Percentiles rank a stretch among this genome's conserved stretches.
Evolutionary conservation across 2,113 vertebrate species (phyloP).

Genomic region (Pelodiscus sinensis): DNA sequence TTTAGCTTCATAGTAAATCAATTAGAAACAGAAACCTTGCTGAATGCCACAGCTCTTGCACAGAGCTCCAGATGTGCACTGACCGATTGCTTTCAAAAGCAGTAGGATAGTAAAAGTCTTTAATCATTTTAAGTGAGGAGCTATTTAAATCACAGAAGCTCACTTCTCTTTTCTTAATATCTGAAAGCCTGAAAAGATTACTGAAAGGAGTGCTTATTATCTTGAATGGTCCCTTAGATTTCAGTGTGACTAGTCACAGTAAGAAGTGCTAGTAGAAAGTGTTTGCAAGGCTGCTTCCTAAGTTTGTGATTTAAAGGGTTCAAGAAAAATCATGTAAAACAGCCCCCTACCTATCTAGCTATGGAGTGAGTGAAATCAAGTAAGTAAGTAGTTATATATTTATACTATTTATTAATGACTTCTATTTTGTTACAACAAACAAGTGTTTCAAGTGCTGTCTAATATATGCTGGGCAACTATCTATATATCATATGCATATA

Average conservation of each 20-base stretch:
- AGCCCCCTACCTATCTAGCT: neutral
- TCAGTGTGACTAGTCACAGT: neutral
- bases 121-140: slow-evolving; percentile 35
- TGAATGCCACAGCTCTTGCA: slow-evolving; percentile 8
- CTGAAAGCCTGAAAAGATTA: neutral
- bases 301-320: neutral
- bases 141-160: neutral
- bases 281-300: neutral
- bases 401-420: neutral
- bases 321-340: neutral
- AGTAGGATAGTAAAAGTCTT: slow-evolving; percentile 25
- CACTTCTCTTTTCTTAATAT: neutral
- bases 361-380: neutral
- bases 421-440: neutral
- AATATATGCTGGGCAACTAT: neutral
- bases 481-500: neutral
- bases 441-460: neutral
- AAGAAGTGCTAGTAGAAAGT: neutral
- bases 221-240: neutral
- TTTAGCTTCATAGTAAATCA: slow-evolving; percentile 55
- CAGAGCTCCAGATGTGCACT: neutral
- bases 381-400: neutral
- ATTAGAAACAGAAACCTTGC: slow-evolving; percentile 20
- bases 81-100: slow-evolving; percentile 8
- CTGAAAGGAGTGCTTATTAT: neutral